Evolutionary conservation across 2,797 vertebrate genomes (phyloP), one percentile per base, ranked within the genome.

Genomic region (Vireo griseus): DNA sequence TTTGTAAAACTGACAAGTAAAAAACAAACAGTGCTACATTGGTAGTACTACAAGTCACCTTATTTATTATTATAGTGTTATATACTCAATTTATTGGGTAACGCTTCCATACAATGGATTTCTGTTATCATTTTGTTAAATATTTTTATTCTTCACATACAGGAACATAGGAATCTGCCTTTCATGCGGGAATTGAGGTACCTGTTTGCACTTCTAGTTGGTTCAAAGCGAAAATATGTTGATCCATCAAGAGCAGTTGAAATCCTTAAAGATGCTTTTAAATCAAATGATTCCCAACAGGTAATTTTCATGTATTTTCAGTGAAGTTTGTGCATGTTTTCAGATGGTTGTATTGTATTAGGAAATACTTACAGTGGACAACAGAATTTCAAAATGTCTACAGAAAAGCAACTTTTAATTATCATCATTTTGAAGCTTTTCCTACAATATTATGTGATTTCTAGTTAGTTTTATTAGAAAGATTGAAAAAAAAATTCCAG

Each of bases 221-320:
- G 99, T 45, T 99, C 99, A 20, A 99, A 99, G 96, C 98, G 99
- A 95, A 99, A 99, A 97, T 99, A 99, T 8, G 99, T 99, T 90
- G 99, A 99, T 96, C 99, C 99, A 2, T 99, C 99, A 62, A 98
- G 98, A 91, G 99, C 99, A 1, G 99, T 99, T 95, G 99, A 99
- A 97, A 99, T 99, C 88, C 99, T 99, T 95, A 99, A 99, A 98
- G 99, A 99, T 69, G 99, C 99, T 94, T 99, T 99, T 95, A 99
- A 99, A 97, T 99, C 99, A 82, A 99, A 98, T 95, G 99, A 99
- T 92, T 99, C 99, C 3, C 99, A 99, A 92, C 99, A 99, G 99
- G 99, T 99, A 98, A 97, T 29, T 47, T 92, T 63, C n/a, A 1
- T 59, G 15, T 52, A 21, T 83, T 93, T 94, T 51, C 21, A 45